Base-by-base conservation (phyloP, 2,797 vertebrate genomes). In the Tragopan temminckii region DNA sequence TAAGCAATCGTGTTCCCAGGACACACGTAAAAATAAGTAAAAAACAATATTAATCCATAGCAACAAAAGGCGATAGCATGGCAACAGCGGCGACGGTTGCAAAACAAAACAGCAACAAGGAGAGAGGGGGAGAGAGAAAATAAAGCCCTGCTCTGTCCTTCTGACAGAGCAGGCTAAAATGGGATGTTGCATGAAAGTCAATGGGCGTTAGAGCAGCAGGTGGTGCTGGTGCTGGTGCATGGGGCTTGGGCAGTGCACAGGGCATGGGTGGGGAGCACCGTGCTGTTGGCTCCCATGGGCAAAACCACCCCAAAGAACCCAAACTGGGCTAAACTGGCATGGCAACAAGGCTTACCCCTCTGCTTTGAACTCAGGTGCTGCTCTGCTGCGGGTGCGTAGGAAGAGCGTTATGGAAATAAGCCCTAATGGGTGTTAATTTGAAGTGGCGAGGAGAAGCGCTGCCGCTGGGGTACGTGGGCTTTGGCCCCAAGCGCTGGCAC, bases 1-100 rank as follows among this genome's bases (percentile, higher is more conserved):
- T 55, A 94, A 85, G 94, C 94, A 95, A 96, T 87, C 86, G 0
- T 61, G 93, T 95, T 95, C 95, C 92, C 94, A 91, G 95, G 94
- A 95, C 90, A 93, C 95, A 67, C 92, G 95, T 95, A 96, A 92
- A 95, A 95, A 97, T 94, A 90, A 95, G 95, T 92, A 63, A 91
- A 94, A 94, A 90, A 46, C 93, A 90, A 82, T 23, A 85, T 95
- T 95, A 95, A 95, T 95, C 94, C 96, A 80, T 96, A 88, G 96
- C 96, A 97, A 97, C 95, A 90, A 92, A 83, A 83, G 72, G 76
- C 82, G 76, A 71, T 21, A 78, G 92, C 94, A 83, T 96, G 92
- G 96, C 95, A 96, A 96, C 96, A 87, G 95, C 95, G 69, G 92
- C 86, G 62, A 81, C 83, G 38, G 93, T 88, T 94, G 90, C 95